Evolutionary conservation across 2,797 vertebrate genomes (phyloP), one percentile per base, ranked within the genome.

Genomic region (Enteromius anoplus): DNA sequence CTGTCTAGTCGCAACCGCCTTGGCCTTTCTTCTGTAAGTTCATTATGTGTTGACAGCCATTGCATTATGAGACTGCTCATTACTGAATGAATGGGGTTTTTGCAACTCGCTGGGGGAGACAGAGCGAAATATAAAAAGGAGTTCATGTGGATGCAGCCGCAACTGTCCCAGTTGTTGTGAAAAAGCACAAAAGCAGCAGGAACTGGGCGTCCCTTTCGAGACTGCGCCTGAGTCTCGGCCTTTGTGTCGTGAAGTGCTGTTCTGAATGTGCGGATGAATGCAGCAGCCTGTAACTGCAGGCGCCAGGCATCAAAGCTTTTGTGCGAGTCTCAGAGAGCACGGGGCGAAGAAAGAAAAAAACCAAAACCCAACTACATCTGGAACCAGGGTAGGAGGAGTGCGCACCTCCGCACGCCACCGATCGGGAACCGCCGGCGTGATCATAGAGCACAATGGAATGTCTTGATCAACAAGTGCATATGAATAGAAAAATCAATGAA

Each of bases 401-500:
- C 12, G 75, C 78, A 83, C 87, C 89, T 84, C 66, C 17, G 10
- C 47, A 64, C 4, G 12, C 12, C 34, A 5, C 66, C 49, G 81
- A 84, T 84, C 87, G 83, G 88, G 90, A 88, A 55, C 69, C 72
- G 88, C 76, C 47, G 78, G 53, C 8, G 26, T 71, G 77, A 75
- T 77, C 40, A 29, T 88, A 62, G 23, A 17, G 65, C 78, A 86
- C 91, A 91, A 89, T 85, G 86, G 91, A 92, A 92, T 84, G 89
- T 91, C 91, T 87, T 86, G 86, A 90, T 92, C 93, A 92, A 92
- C 91, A 86, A 90, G 90, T 92, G 91, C 88, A 82, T 91, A 91
- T 86, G 91, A 88, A 91, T 89, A 91, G 88, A 89, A 90, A 91
- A 93, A 94, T 95, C 93, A 86, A 94, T 94, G 91, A 91, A 88